Evolutionary conservation across 1,140 invertebrate genomes (phyloP).

Genomic region (Ylistrum balloti): DNA sequence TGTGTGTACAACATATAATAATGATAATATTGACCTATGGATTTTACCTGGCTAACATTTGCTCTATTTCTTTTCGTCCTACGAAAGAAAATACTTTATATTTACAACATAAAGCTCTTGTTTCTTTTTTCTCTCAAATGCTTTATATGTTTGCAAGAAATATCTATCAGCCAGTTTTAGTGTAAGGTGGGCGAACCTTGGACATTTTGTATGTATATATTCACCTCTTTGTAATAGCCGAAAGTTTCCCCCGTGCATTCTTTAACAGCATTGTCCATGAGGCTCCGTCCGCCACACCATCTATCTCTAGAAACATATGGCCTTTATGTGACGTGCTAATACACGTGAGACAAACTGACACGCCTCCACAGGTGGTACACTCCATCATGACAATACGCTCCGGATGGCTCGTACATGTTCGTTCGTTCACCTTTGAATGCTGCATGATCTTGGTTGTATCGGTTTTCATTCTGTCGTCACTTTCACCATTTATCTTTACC

Average conservation of each 20-base stretch:
- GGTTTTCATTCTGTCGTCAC: not conserved
- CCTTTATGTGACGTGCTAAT: constrained; percentile 33
- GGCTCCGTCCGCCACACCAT: not conserved
- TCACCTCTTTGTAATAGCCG: not conserved
- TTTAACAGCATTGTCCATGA: not conserved
- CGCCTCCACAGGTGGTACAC: constrained; percentile 10
- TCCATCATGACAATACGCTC: constrained; percentile 8
- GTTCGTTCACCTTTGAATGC: not conserved
- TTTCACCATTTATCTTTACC: not conserved
- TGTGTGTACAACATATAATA: no score
- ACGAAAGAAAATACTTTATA: no score
- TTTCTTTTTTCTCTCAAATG: no score
- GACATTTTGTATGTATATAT: no score
- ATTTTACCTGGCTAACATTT: no score
- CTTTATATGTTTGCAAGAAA: no score
- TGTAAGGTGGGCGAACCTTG: no score
- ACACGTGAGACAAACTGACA: not conserved
- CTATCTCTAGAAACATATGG: not conserved
- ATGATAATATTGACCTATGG: no score
- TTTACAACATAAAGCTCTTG: no score
- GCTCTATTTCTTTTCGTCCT: no score
- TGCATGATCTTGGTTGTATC: not conserved
- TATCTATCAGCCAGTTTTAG: no score
- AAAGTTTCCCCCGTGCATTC: not conserved
- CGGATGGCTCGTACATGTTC: not conserved